Evolutionary conservation across 2,113 vertebrate species (phyloP), one percentile per base, ranked within the genome.

Genomic region (Coracopsis vasa): DNA sequence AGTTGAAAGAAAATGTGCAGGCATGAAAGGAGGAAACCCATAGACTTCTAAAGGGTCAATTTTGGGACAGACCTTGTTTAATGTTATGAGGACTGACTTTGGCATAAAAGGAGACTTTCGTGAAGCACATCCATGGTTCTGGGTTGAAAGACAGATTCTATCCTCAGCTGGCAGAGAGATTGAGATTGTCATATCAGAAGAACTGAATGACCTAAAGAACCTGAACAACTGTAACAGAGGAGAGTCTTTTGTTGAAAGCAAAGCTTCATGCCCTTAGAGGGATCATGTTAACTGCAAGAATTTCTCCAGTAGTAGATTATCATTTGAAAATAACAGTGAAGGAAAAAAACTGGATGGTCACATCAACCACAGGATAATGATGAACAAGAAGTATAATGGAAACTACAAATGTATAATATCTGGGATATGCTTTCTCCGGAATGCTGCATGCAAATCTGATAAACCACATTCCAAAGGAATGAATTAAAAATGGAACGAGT

Each of bases 401-500:
- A 94, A 62, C 17, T 71, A 54, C n/a, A 80, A 47, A 47, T 6
- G 11, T 5, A 81, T 60, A 78, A 10, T 67, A 60, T 67, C 29
- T 74, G 39, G 47, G 51, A 67, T 44, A 48, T 0, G 2, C 24
- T 74, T 96, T 25, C 56, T 51, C 80, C 69, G 69, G 72, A 94
- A 94, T 61, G 39, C 47, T 89, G 47, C 44, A 69, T 72, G 51
- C 41, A 89, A 89, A 89, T 92, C 80, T 87, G 80, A 81, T 81
- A 66, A 95, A 51, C 21, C 48, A 79, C 1, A 0, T 92, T 95
- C 94, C 96, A 89, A 97, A 95, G 73, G 70, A 96, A 95, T 81
- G 35, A 92, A 96, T 95, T 94, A 87, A 91, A 96, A 92, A 92
- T 37, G 27, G 92, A 95, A 87, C 0, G 19, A 87, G 69, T 61